Base-by-base conservation (phyloP, 2,888 invertebrate genomes). In the Drosophila kuntzei region DNA sequence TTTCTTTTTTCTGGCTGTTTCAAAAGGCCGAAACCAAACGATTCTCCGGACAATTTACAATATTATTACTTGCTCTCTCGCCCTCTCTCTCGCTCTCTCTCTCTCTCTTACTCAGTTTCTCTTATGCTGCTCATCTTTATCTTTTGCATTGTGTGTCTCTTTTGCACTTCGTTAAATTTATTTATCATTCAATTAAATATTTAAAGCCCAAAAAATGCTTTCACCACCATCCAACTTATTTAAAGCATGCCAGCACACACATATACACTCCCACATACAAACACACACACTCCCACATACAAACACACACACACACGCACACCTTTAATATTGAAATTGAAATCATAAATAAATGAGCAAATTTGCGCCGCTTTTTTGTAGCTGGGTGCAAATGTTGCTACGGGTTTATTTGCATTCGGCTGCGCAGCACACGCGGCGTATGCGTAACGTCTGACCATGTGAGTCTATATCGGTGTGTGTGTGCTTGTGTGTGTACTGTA, bases 171-270 rank as follows among this genome's bases (percentile, higher is more conserved):
- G 62, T 39, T 83, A 66, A 75, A 90, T 87, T 89, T 89, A 86
- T 89, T 90, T 89, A 89, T 89, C 86, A 90, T 90, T 89, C 88
- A 89, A 90, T 89, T 89, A 89, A 89, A 89, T 89, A 89, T 89
- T 89, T 89, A 88, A 90, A 89, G 88, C 79, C 82, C 80, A 82
- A 89, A 89, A 89, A 89, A 89, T 87, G 79, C 75, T 88, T 88
- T 88, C 81, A 81, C 87, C 87, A 71, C 81, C 86, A 57, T 55
- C 62, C 68, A 67, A 68, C 70, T 70, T 71, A 64, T 79, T 79
- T 79, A 61, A 70, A 62, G 25, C 47, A 57, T 61, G 25, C 47
- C 49, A 20, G 49, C n/a, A n/a, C n/a, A n/a, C n/a, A n/a, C n/a
- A n/a, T n/a, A n/a, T n/a, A 36, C 14, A 8, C 7, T 47, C 22